Evolutionary conservation across 2,113 vertebrate species (phyloP).

Genomic region (Myrmecophaga tridactyla): DNA sequence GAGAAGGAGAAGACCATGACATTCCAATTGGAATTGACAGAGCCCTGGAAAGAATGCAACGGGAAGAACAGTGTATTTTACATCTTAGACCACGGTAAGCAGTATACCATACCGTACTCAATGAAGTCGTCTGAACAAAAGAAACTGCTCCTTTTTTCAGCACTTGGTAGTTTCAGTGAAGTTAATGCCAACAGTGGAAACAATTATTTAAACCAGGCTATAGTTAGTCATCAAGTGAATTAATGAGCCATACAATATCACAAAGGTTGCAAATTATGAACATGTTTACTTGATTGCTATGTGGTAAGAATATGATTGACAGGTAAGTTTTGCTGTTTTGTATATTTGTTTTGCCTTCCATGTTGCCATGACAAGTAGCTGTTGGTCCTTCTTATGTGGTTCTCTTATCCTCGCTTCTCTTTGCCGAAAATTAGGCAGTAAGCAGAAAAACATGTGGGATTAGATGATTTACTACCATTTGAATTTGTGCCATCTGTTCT

Average conservation of each 20-base stretch:
- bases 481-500: conserved; percentile 63
- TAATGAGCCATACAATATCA: not conserved
- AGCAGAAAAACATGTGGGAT: not conserved
- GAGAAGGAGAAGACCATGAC: conserved; percentile 92
- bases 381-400: not conserved
- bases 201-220: not conserved
- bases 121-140: not conserved
- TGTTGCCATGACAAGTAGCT: not conserved
- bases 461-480: conserved; percentile 62
- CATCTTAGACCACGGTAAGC: conserved; percentile 91
- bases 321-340: not conserved
- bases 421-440: conserved; percentile 18
- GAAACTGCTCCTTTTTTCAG: not conserved
- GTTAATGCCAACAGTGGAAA: not conserved
- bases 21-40: conserved; percentile 95
- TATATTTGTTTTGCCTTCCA: not conserved
- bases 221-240: not conserved
- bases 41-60: conserved; percentile 97
- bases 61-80: conserved; percentile 93
- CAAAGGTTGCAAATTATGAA: not conserved
- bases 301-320: not conserved
- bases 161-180: not conserved
- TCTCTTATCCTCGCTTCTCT: not conserved
- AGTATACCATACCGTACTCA: not conserved
- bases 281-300: not conserved